Base-by-base conservation (phyloP, 1,140 invertebrate species). In the Hylaeus volcanicus region DNA sequence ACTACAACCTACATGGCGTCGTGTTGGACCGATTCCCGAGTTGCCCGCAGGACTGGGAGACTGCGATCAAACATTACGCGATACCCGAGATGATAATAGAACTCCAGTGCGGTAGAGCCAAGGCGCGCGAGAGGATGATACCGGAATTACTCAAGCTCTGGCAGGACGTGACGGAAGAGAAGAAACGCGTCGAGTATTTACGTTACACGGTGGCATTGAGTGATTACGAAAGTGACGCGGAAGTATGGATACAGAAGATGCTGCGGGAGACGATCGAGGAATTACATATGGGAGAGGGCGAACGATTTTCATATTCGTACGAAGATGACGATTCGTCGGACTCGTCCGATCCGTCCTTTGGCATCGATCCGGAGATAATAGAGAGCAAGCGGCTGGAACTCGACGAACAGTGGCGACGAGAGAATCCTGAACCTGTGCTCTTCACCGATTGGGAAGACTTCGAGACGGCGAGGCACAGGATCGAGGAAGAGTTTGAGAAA, bases 1-100 rank as follows among this genome's bases (percentile, higher is more conserved):
- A 94, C 4, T 94, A 90, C 86, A 85, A 81, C 63, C 77, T 70
- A n/a, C 89, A 78, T 45, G 94, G 94, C 39, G 89, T 95, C 83
- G 90, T 95, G n/a, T 82, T 95, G 48, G 94, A 95, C 87, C 94
- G 93, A 65, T 95, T 94, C 90, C 95, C 95, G 14, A 93, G 92
- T 83, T 88, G 92, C 53, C 84, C 91, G 11, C 84, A 85, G 70
- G 94, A 95, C 88, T 85, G 94, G 9, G 91, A 94, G 66, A 88
- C 92, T 43, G 94, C 95, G 91, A 55, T 93, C 37, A 60, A 89
- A 39, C 83, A 91, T 82, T 94, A 88, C 87, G 86, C 92, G 45
- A 93, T 95, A 48, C 95, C 95, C 12, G 94, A 95, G 86, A 70
- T 95, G 64, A 84, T 95, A 3, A 89, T 95, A 55, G 91, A 94